Base-by-base conservation (phyloP, 1,140 invertebrate species). In the Drosophila trapezifrons region DNA sequence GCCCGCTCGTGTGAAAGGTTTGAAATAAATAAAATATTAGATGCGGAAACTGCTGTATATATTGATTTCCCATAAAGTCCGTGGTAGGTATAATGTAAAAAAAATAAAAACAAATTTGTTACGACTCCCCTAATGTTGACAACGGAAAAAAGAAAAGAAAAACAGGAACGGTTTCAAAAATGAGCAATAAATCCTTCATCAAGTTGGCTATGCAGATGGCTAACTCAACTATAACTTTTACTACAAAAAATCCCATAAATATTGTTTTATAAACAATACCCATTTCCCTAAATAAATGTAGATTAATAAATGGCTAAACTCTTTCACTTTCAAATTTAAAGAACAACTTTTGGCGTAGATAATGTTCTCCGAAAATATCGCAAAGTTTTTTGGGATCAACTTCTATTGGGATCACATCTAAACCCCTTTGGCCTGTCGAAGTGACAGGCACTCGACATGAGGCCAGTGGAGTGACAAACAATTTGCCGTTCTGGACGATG, bases 1-100 rank as follows among this genome's bases (percentile, higher is more conserved):
- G 52, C 63, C 67, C 77, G 57, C 42, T 69, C 42, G 67, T 67
- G 80, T 80, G 64, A 80, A 84, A 74, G 78, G 59, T 70, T 80
- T 74, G 60, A 65, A 76, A 77, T 66, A 79, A 84, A 80, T 77
- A 73, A 85, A 66, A 69, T 69, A 69, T 69, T 66, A 69, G 65
- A 66, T 69, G 62, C 20, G 37, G 46, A 69, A 52, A 66, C 46
- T 66, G 65, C 60, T 65, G 62, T 35, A 20, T 38, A 47, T 69
- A 69, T 69, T 35, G 65, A 69, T 66, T 69, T 66, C 37, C 32
- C 63, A 69, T 69, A 66, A 69, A 66, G 20, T 52, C 10, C 15
- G 22, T 64, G 29, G 43, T 25, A 38, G 27, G 32, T 62, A 52
- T 59, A 51, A 29, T 51, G 56, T 32, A 12, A 10, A 49, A 32